phyloP scores from a whole-genome alignment of 2,113 vertebrate genomes.

The Petroica traversi region DNA sequence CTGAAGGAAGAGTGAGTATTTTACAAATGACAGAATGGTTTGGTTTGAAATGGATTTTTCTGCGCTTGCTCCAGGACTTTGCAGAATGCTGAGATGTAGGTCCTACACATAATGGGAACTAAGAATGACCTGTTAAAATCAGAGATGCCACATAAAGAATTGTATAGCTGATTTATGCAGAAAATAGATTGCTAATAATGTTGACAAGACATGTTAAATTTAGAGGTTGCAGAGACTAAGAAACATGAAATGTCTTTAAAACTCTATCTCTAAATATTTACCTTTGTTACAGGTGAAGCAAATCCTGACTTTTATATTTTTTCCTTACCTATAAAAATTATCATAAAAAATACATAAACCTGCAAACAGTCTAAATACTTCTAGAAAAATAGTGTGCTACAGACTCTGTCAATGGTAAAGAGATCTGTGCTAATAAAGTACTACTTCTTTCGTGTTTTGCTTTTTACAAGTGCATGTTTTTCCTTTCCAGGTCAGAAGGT shows the following conservation, averaged over 20 bases:
- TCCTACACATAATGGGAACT: background rate
- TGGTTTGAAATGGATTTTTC: background rate
- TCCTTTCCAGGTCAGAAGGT: constrained; percentile 84
- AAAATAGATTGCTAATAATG: background rate
- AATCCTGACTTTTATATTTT: background rate
- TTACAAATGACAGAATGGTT: background rate
- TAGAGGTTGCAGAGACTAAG: background rate
- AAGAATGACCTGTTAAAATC: background rate
- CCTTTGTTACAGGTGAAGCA: background rate
- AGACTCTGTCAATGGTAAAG: background rate
- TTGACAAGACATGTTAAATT: background rate
- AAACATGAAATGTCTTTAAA: background rate
- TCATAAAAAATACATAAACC: background rate
- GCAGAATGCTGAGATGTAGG: background rate
- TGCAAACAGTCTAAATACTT: background rate
- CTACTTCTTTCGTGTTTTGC: background rate
- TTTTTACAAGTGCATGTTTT: background rate
- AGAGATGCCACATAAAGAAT: background rate
- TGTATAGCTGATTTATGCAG: background rate
- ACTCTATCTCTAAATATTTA: background rate
- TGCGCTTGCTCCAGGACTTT: background rate
- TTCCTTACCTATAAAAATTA: background rate
- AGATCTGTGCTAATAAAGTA: background rate
- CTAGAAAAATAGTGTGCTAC: background rate
- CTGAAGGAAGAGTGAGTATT: background rate